phyloP scores from a whole-genome alignment of 2,888 invertebrate species.

The Coelinius sp. region DNA sequence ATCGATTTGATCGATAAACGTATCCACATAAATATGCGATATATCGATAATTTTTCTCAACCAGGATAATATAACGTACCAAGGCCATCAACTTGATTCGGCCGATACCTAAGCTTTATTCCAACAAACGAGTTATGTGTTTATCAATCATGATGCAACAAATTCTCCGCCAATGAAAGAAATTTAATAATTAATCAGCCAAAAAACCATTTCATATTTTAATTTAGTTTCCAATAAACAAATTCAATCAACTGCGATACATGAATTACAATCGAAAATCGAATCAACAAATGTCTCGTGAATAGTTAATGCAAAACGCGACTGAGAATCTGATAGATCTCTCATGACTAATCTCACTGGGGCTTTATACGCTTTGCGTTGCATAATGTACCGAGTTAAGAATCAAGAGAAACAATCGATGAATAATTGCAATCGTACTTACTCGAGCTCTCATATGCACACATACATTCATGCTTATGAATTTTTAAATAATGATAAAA shows the following conservation, averaged over 20 bases:
- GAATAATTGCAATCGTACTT: background rate
- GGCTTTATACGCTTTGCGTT: background rate
- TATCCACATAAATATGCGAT: conserved; percentile 7
- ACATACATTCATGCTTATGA: background rate
- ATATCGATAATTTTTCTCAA: conserved; percentile 14
- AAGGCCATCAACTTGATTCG: conserved; percentile 46
- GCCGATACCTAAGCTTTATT: background rate
- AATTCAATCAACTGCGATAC: background rate
- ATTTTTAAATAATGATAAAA: background rate
- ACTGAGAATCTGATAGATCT: background rate
- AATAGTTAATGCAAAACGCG: background rate
- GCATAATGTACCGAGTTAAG: conserved; percentile 19
- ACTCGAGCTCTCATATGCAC: conserved; percentile 1
- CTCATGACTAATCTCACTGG: conserved; percentile 10
- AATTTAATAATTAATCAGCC: background rate
- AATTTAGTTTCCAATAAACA: too few species aligned
- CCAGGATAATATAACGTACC: conserved; percentile 12
- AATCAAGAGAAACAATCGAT: conserved; percentile 12
- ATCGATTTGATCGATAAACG: background rate
- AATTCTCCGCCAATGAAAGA: background rate
- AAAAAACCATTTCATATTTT: too few species aligned
- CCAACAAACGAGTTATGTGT: conserved; percentile 59
- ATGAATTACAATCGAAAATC: background rate
- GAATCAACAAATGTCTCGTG: background rate
- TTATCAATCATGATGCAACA: conserved; percentile 57